Evolutionary conservation across 2,113 vertebrate species (phyloP).

Genomic region (Pitta sordida): DNA sequence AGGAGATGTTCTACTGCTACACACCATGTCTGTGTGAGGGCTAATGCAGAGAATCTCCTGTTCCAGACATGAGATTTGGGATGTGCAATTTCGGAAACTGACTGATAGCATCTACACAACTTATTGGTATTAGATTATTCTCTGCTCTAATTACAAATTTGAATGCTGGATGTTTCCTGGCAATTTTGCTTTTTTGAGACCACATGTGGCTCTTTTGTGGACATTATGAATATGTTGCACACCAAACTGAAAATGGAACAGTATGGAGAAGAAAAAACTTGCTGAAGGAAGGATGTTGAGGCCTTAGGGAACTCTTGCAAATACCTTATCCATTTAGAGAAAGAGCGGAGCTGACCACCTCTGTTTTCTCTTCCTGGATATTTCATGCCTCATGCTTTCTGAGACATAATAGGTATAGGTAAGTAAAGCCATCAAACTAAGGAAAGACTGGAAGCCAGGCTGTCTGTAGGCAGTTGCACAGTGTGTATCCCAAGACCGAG

Average conservation of each 20-base stretch:
- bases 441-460: background rate
- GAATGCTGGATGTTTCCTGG: background rate
- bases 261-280: background rate
- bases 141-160: background rate
- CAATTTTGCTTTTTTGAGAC: background rate
- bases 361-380: background rate
- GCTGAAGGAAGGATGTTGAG: background rate
- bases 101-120: background rate
- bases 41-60: background rate
- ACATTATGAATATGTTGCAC: background rate
- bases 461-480: background rate
- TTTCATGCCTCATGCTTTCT: background rate
- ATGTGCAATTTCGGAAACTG: background rate
- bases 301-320: background rate
- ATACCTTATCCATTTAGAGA: background rate
- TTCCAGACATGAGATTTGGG: background rate
- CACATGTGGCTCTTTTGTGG: background rate
- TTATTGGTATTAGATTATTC: background rate
- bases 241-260: background rate
- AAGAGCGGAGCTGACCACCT: background rate
- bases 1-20: background rate
- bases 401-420: background rate
- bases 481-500: background rate
- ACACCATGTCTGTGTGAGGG: background rate
- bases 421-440: background rate